phyloP scores from a whole-genome alignment of 2,888 invertebrate species.

The Xestia ashworthii region DNA sequence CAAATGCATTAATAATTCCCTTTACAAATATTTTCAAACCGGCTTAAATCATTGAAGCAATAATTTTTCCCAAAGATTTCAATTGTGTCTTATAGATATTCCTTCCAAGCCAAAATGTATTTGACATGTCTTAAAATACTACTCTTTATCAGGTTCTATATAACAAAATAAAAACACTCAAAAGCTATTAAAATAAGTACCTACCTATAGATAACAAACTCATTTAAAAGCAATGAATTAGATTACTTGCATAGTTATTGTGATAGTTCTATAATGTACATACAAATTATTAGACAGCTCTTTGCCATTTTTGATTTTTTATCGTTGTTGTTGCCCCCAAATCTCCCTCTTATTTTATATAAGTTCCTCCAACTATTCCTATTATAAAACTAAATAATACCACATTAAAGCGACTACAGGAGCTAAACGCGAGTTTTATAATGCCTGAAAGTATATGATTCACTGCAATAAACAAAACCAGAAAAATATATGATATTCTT shows the following conservation, averaged over 20 bases:
- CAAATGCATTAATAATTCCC: no score
- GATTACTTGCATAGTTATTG: neutral
- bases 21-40: neutral
- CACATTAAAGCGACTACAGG: no score
- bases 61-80: neutral
- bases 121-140: neutral
- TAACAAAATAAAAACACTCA: neutral
- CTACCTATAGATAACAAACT: neutral
- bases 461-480: no score
- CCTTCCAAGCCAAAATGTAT: neutral
- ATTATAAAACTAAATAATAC: no score
- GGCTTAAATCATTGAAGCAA: neutral
- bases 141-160: neutral
- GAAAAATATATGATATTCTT: no score
- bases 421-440: no score
- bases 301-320: neutral
- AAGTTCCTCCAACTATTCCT: neutral
- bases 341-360: neutral
- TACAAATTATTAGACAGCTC: neutral
- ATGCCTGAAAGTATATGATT: no score
- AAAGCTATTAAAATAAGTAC: neutral
- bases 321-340: no score
- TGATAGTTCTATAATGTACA: neutral
- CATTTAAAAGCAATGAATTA: neutral
- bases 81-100: neutral